Conservation (phyloP, 2,888 invertebrate genomes). For the Drosophila antonietae region DNA sequence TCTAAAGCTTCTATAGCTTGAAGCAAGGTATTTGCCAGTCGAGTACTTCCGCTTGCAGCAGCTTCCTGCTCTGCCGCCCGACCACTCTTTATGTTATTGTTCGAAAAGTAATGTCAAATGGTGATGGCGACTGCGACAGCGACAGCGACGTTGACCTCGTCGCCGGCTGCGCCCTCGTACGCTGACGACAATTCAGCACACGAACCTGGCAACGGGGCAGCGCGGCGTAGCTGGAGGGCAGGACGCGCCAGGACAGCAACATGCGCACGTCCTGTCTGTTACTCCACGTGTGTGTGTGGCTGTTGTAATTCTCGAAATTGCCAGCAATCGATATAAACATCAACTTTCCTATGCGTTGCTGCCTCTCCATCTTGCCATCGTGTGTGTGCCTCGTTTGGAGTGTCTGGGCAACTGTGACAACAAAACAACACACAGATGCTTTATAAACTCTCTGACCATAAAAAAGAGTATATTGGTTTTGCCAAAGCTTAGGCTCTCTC, state of each 20-base stretch:
- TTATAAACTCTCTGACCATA: neutral
- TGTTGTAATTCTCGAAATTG: constrained; percentile 75
- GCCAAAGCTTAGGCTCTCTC: neutral
- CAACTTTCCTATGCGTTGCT: constrained; percentile 66
- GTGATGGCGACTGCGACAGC: constrained; percentile 15
- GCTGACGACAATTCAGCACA: constrained; percentile 13
- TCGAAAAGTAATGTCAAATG: constrained; percentile 31
- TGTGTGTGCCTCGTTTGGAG: constrained; percentile 26
- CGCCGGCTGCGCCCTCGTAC: neutral
- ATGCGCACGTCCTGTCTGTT: constrained; percentile 58
- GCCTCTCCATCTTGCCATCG: constrained; percentile 14
- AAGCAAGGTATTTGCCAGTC: neutral
- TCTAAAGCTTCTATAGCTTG: no score
- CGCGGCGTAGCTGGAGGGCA: constrained; percentile 1
- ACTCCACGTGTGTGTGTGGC: constrained; percentile 21
- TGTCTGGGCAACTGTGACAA: constrained; percentile 55
- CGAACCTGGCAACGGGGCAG: constrained; percentile 11
- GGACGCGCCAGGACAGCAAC: constrained; percentile 35
- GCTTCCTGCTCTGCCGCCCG: neutral
- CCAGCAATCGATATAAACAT: constrained; percentile 78
- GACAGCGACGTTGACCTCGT: constrained; percentile 19
- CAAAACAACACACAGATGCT: constrained; percentile 36
- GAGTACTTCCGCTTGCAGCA: neutral
- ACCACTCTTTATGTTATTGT: neutral
- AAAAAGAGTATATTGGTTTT: neutral